phyloP scores from a whole-genome alignment of 2,888 invertebrate species.

The Mesorhabditis spiculigera region DNA sequence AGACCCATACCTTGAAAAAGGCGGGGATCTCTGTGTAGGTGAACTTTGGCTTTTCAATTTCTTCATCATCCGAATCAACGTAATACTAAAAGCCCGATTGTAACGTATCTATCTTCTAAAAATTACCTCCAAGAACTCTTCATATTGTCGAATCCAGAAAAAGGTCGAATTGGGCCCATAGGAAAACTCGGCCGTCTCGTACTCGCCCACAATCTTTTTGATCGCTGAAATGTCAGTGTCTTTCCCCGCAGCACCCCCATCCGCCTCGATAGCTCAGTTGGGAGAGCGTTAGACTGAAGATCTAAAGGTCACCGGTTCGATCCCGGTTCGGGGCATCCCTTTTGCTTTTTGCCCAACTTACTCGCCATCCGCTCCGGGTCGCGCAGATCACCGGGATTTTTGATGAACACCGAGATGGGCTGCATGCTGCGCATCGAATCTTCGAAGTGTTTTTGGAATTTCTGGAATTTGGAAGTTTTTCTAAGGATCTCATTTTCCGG shows the following conservation, averaged over 20 bases:
- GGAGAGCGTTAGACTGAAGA: background rate
- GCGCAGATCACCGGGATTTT: slow-evolving; percentile 48
- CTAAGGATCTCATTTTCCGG: background rate
- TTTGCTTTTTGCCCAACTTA: slow-evolving; percentile 10
- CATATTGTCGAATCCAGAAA: slow-evolving; percentile 49
- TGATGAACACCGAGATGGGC: slow-evolving; percentile 48
- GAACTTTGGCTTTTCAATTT: slow-evolving; percentile 28
- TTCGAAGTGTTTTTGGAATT: slow-evolving; percentile 31
- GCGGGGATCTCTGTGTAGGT: slow-evolving; percentile 51
- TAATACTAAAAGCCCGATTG: slow-evolving; percentile 39
- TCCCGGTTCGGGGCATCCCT: background rate
- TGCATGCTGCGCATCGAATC: slow-evolving; percentile 47
- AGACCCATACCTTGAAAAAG: slow-evolving; percentile 33
- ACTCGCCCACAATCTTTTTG: slow-evolving; percentile 44
- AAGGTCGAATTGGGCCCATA: slow-evolving; percentile 52
- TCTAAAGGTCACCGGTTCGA: no score
- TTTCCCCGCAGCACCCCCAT: background rate
- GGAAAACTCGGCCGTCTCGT: slow-evolving; percentile 41
- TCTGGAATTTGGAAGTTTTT: slow-evolving; percentile 7
- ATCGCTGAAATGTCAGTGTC: slow-evolving; percentile 25
- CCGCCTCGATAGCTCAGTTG: background rate
- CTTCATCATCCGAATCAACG: slow-evolving; percentile 24
- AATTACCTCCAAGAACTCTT: slow-evolving; percentile 33
- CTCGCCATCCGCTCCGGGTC: slow-evolving; percentile 36
- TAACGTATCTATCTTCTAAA: background rate